Conservation (phyloP, 2,113 vertebrate species). For the Antechinus flavipes region DNA sequence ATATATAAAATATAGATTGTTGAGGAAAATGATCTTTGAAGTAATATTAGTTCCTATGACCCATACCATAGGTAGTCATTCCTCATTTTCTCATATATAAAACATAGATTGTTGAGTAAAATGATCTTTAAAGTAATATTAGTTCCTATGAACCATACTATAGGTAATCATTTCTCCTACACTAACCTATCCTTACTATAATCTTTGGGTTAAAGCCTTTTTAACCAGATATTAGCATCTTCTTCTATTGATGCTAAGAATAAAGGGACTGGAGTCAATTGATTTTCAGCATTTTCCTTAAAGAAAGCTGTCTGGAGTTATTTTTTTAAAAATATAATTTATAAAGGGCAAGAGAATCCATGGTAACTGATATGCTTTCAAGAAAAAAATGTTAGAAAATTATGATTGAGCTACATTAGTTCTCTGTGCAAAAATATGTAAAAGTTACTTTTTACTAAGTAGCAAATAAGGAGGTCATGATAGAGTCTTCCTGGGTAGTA, state of each 20-base stretch:
- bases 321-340: background rate
- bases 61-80: background rate
- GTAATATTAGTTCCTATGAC: background rate
- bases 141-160: background rate
- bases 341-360: background rate
- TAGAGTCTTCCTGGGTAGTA: constrained; percentile 1
- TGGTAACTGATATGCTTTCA: background rate
- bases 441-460: constrained; percentile 1
- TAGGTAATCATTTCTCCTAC: background rate
- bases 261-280: background rate
- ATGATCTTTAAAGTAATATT: background rate
- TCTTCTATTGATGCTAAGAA: background rate
- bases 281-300: constrained; percentile 26
- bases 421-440: background rate
- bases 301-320: background rate
- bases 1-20: background rate
- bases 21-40: background rate
- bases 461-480: background rate
- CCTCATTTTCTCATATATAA: background rate
- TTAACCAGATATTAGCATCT: background rate
- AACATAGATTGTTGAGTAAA: background rate
- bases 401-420: background rate
- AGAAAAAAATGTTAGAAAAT: background rate
- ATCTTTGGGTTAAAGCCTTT: background rate
- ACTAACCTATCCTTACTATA: background rate